Base-by-base conservation (phyloP, 2,113 vertebrate species). In the Zapus hudsonius region DNA sequence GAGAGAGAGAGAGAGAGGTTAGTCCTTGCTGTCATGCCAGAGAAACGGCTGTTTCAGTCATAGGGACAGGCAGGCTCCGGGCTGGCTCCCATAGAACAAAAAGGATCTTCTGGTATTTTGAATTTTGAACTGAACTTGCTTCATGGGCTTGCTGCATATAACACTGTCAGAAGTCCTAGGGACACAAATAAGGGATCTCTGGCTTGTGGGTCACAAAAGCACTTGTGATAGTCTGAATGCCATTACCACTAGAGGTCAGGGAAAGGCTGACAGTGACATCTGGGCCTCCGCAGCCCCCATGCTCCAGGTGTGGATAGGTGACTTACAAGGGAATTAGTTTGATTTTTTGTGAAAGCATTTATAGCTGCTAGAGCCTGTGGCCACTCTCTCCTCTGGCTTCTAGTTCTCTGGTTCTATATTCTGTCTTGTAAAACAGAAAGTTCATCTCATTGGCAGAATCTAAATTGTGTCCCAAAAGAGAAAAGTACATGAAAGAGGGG, bases 201-300 rank as follows among this genome's bases (percentile, higher is more conserved):
- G 13, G 66, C 15, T 84, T 78, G 44, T n/a, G 67, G 73, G 42
- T 89, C 72, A 63, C 19, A 55, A 36, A 40, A 16, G 10, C 15
- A 47, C 11, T 17, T 3, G 3, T 61, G 19, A 69, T 25, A 55
- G 22, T 73, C 52, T 29, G 42, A 20, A 57, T 36, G 38, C 1
- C 42, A 25, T 33, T 40, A 76, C 88, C 91, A 17, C 91, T 93
- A 95, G 94, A 85, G 88, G 93, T 95, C 96, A 95, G 93, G 47
- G 84, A 83, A 93, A 83, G 57, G 81, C 94, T 89, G 78, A 75
- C 38, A 78, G 84, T 55, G 25, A 29, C 25, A 47, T 23, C 42
- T n/a, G 36, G 0, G 3, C 22, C 76, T 70, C 11, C 25, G 20
- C 36, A 0, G 42, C 11, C 40, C 27, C 81, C 3, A 12, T 0